A percentile compares a stretch with the other conserved stretches of the same genome.
These are phyloP conservation scores for Octomys mimax DNA, from an alignment of 2,797 vertebrate species.

Conservation along the genomic window DNA sequence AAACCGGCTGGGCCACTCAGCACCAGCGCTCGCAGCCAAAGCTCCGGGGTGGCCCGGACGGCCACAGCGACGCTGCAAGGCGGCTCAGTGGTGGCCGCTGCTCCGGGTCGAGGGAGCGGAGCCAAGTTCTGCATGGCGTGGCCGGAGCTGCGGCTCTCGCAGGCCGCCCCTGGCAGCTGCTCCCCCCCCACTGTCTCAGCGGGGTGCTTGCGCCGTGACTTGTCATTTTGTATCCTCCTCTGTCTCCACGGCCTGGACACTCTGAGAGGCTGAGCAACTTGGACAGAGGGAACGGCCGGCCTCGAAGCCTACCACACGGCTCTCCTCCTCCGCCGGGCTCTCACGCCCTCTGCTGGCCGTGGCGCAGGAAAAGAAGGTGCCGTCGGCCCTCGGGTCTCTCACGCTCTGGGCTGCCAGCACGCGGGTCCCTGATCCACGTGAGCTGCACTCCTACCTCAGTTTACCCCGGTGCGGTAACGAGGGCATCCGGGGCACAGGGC, in stretches of 20 bases:
- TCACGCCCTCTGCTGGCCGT: constrained; percentile 74
- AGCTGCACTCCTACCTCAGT: not conserved
- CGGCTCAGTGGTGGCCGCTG: not conserved
- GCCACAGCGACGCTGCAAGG: not conserved
- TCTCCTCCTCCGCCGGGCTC: not conserved
- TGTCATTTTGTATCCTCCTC: not conserved
- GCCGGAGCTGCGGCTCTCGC: not conserved
- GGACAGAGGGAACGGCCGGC: not conserved
- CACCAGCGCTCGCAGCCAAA: rapidly evolving
- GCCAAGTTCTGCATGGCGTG: not conserved
- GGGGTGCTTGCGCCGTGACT: not conserved
- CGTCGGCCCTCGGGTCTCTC: rapidly evolving
- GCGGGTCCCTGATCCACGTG: not conserved
- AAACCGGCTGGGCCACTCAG: rapidly evolving
- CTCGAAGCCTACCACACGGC: too few relatives aligned
- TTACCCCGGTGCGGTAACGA: not conserved
- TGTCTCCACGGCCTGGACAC: not conserved
- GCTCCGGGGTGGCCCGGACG: not conserved
- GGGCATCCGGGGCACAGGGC: not conserved
- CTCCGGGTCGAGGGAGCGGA: not conserved
- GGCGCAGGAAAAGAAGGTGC: rapidly evolving
- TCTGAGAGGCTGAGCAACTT: not conserved
- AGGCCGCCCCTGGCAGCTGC: not conserved
- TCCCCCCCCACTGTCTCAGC: not conserved
- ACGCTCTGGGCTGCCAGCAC: rapidly evolving